These are phyloP conservation scores for Sminthurinus aureus DNA, from an alignment of 2,888 invertebrate species.

Conservation along the genomic window DNA sequence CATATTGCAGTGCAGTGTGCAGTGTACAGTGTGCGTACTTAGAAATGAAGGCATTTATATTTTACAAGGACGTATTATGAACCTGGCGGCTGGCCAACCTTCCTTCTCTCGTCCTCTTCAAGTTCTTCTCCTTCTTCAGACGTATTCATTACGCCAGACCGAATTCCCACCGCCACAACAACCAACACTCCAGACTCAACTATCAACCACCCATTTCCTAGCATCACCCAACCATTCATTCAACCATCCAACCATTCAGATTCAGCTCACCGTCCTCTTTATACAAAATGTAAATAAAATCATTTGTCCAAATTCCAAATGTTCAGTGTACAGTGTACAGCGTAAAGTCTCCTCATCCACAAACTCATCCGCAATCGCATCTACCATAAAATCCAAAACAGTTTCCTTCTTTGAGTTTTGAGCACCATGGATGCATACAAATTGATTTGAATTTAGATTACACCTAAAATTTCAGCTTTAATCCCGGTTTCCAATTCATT, in stretches of 20 bases:
- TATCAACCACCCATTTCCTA: slow-evolving; percentile 10
- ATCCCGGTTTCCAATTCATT: too few species aligned
- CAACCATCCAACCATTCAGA: too few species aligned
- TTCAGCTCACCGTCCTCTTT: too few species aligned
- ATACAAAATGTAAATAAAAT: slow-evolving; percentile 4
- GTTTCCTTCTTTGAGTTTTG: background rate
- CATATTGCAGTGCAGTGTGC: too few species aligned
- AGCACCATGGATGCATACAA: too few species aligned
- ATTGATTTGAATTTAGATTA: too few species aligned
- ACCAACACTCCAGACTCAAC: background rate
- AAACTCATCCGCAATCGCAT: background rate
- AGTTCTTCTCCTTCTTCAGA: background rate
- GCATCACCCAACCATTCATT: background rate
- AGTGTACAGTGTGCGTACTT: too few species aligned
- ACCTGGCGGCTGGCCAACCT: slow-evolving; percentile 7
- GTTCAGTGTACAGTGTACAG: background rate
- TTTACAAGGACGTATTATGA: too few species aligned
- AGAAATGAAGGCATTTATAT: too few species aligned
- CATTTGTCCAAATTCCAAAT: background rate
- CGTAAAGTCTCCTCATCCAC: background rate
- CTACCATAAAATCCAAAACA: background rate
- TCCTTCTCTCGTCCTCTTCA: background rate
- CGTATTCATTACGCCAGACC: slow-evolving; percentile 20
- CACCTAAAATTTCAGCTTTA: too few species aligned
- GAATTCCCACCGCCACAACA: slow-evolving; percentile 1